These are phyloP conservation scores for Cynopterus sphinx DNA, from an alignment of 2,797 vertebrate genomes.

Conservation along the genomic window DNA sequence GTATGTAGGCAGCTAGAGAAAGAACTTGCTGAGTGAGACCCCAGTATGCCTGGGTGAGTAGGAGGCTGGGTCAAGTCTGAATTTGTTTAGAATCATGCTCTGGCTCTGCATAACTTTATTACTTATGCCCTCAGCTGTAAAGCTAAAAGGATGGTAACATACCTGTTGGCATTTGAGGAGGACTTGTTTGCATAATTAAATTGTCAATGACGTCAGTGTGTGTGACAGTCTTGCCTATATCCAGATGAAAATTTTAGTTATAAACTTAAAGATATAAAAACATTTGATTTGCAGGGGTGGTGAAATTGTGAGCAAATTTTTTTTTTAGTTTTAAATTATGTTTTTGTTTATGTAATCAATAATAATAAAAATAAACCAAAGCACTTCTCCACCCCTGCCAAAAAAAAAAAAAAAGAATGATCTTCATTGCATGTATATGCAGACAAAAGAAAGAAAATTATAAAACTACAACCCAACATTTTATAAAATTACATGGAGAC, in stretches of 20 bases:
- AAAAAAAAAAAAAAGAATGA: not conserved
- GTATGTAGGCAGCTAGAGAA: not conserved
- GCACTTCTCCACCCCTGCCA: not conserved
- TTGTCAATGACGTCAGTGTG: not conserved
- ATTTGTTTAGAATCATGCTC: not conserved
- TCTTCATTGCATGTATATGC: not conserved
- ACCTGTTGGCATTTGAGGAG: not conserved
- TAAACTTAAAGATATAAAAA: slow-evolving; percentile 52
- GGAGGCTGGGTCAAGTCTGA: not conserved
- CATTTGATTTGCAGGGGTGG: slow-evolving; percentile 32
- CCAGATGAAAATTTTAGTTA: slow-evolving; percentile 15
- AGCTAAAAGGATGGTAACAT: not conserved
- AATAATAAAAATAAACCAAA: slow-evolving; percentile 31
- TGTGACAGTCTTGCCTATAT: not conserved
- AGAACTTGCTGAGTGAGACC: not conserved
- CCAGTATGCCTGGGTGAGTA: not conserved
- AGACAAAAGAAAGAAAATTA: not conserved
- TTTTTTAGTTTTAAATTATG: not conserved
- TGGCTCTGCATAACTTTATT: not conserved
- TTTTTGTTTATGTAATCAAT: slow-evolving; percentile 20
- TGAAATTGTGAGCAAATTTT: slow-evolving; percentile 10
- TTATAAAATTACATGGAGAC: slow-evolving; percentile 44
- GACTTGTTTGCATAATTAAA: slow-evolving; percentile 25
- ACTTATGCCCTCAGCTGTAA: not conserved
- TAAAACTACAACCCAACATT: slow-evolving; percentile 21